Percentiles rank a stretch among this genome's conserved stretches.
Evolutionary conservation across 2,113 vertebrate genomes (phyloP).

Genomic region (Vombatus ursinus): DNA sequence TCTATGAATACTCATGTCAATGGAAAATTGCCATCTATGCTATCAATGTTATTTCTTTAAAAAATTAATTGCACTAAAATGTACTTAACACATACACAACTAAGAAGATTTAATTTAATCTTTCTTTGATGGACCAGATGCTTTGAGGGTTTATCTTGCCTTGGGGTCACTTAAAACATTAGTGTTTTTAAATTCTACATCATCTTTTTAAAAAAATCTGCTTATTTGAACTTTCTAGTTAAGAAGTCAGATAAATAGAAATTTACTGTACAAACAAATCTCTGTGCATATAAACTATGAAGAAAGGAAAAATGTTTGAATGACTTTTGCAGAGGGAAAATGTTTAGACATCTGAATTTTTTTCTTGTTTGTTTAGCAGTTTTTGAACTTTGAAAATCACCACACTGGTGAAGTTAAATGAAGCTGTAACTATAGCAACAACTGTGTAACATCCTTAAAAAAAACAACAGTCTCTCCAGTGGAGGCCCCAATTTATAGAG

Average conservation of each 20-base stretch:
- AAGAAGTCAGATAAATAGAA: background rate
- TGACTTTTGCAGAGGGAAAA: constrained; percentile 39
- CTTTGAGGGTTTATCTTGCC: background rate
- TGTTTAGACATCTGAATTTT: constrained; percentile 52
- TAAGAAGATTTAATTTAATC: background rate
- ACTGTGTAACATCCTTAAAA: background rate
- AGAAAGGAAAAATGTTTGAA: constrained; percentile 24
- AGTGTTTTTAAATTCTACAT: background rate
- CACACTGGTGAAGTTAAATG: constrained; percentile 41
- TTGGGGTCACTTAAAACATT: background rate
- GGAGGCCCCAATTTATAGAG: background rate
- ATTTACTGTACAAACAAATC: constrained; percentile 36
- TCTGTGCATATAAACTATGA: constrained; percentile 34
- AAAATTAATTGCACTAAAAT: background rate
- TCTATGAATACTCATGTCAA: background rate
- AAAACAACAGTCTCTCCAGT: background rate
- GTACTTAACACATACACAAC: background rate
- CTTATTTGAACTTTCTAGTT: constrained; percentile 35
- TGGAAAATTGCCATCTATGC: background rate
- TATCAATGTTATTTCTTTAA: background rate
- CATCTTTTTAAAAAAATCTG: constrained; percentile 40
- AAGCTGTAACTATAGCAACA: background rate
- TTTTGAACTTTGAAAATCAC: constrained; percentile 52
- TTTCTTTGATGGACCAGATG: background rate
- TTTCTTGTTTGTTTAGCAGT: constrained; percentile 42